Evolutionary conservation across 2,797 vertebrate genomes (phyloP), one percentile per base, ranked within the genome.

Genomic region (Anolis apletophallus): DNA sequence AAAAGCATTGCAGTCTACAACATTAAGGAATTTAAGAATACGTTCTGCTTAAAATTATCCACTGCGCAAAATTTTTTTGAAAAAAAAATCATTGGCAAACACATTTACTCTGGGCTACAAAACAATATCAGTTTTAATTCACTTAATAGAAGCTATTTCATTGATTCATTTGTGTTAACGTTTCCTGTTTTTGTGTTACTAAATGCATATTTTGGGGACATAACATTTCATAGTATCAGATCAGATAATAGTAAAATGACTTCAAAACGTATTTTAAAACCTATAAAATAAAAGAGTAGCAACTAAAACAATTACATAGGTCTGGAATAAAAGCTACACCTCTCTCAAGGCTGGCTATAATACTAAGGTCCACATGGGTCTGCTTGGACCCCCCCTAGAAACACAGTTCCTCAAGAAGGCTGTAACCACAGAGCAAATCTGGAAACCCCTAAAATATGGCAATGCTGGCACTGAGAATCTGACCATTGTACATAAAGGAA

Each of bases 1-100:
- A 81, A 87, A 21, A 57, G 86, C 82, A 76, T 73, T 64, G 81
- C 1, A 93, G 87, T 88, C 64, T 89, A 90, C 89, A 77, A 74
- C 3, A 36, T 29, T 71, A 61, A 64, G 46, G 80, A 77, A 1
- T 36, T 74, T 71, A 26, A 52, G 50, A 88, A 84, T 77, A 17
- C 0, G 10, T 2, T 34, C 71, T 83, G 17, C 73, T 91, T 87
- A 80, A 64, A 85, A 78, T 71, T 84, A 76, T 68, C 16, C 54
- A 36, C 19, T 54, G 54, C 12, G 10, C 16, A n/a, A 3, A 82
- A n/a, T 34, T 55, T 88, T 86, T 83, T 59, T 89, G 91, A 76
- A 5, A 50, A 40, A 40, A 40, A 40, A 40, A 40, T 40, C 40
- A 40, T 8, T 68, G 40, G 52, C 86, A 90, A 67, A n/a, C 87